Base-by-base conservation (phyloP, 2,113 vertebrate genomes). In the Galeopterus variegatus region DNA sequence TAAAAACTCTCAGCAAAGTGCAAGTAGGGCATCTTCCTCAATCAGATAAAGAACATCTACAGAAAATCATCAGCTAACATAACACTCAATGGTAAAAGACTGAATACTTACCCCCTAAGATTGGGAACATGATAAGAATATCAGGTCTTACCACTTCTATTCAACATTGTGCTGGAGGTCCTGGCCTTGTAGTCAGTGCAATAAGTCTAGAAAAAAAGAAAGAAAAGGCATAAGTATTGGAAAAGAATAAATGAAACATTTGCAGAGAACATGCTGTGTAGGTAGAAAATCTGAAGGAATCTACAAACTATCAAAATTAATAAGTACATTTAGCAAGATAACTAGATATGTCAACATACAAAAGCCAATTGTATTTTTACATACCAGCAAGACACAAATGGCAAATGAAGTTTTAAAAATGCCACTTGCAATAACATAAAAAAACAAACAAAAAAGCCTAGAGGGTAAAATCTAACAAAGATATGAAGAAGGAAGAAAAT, bases 1-100 rank as follows among this genome's bases (percentile, higher is more conserved):
- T 85, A 80, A 36, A 88, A 94, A 75, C 4, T 65, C n/a, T 73
- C 28, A 89, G 56, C 52, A 92, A 84, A 77, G 28, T 76, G 73
- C 73, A 26, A 92, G 80, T 67, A 92, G 36, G 50, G 19, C 36
- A 58, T 93, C 90, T 84, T 93, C 45, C 65, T 41, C 70, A 58
- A 56, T 56, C n/a, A 73, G 41, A 23, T 60, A 60, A 91, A 91
- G 62, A 72, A 28, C 65, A 79, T 77, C 31, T 92, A 56, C 36
- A 14, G 64, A 91, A 90, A 91, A 41, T 3, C 50, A 28, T 31
- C 14, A 90, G 9, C 64, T 80, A 50, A n/a, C 41, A 41, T 41
- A 65, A 24, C 70, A n/a, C 13, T 80, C 64, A 56, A 45, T 87
- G 58, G n/a, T 69, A 60, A 50, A 84, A 95, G 64, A 52, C 52